phyloP scores from a whole-genome alignment of 1,140 invertebrate genomes.

The Drosophila hydei region DNA sequence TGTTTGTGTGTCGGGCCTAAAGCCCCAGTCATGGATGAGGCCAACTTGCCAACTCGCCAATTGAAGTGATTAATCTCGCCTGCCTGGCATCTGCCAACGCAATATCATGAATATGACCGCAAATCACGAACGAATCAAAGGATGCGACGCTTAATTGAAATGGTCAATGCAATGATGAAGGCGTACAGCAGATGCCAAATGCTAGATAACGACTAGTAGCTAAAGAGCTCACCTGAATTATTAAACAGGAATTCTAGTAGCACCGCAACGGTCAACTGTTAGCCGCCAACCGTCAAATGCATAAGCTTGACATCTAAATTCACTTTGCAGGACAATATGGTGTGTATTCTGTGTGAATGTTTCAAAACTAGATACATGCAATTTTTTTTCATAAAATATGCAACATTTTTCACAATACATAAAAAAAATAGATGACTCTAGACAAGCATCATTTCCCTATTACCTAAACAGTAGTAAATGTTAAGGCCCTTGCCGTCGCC shows the following conservation, averaged over 20 bases:
- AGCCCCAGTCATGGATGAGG: constrained; percentile 14
- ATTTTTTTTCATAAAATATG: background rate
- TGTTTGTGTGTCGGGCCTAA: constrained; percentile 10
- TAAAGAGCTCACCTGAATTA: background rate
- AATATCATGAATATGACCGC: constrained; percentile 23
- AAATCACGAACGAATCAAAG: constrained; percentile 46
- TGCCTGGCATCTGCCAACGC: constrained; percentile 10
- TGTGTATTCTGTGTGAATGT: no score
- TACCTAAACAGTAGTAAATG: constrained; percentile 29
- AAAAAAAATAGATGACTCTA: constrained; percentile 3
- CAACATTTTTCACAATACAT: constrained; percentile 1
- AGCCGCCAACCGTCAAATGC: background rate
- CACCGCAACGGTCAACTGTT: background rate
- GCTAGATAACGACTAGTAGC: background rate
- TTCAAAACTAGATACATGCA: no score
- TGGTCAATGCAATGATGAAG: constrained; percentile 3
- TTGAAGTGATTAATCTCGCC: constrained; percentile 49
- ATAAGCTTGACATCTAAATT: no score
- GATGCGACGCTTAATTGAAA: constrained; percentile 36
- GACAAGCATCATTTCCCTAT: constrained; percentile 23
- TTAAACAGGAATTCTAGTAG: background rate
- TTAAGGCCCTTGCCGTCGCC: constrained; percentile 33
- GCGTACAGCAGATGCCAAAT: background rate
- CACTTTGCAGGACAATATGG: no score
- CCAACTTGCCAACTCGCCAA: constrained; percentile 40